Evolutionary conservation across 1,140 invertebrate species (phyloP).

Genomic region (Vanessa atalanta): DNA sequence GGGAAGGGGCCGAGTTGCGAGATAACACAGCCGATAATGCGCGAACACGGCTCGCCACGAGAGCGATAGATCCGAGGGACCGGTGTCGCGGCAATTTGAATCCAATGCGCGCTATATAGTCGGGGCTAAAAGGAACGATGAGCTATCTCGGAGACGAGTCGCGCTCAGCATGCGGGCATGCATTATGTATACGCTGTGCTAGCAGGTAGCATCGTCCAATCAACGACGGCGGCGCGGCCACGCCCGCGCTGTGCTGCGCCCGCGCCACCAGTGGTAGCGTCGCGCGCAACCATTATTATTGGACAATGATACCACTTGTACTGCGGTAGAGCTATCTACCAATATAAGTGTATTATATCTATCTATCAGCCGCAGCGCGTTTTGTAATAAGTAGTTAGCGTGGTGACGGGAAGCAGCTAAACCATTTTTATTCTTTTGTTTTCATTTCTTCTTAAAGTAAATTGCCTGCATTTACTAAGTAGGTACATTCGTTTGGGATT

Average conservation of each 20-base stretch:
- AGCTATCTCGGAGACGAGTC: constrained; percentile 33
- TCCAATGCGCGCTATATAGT: constrained; percentile 21
- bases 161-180: constrained; percentile 29
- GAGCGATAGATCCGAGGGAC: not conserved
- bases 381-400: constrained; percentile 35
- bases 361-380: constrained; percentile 31
- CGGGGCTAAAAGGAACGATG: constrained; percentile 11
- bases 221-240: constrained; percentile 35
- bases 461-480: not conserved
- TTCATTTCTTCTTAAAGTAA: not conserved
- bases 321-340: constrained; percentile 23
- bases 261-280: constrained; percentile 10
- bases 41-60: constrained; percentile 7
- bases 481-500: too few relatives aligned
- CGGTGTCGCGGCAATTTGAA: constrained; percentile 20
- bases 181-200: constrained; percentile 24
- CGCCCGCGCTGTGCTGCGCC: constrained; percentile 33
- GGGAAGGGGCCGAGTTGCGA: constrained; percentile 12
- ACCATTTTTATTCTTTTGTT: constrained; percentile 22
- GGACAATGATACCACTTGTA: constrained; percentile 27
- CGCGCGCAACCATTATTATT: constrained; percentile 32
- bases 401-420: constrained; percentile 42
- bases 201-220: constrained; percentile 35
- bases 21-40: constrained; percentile 23
- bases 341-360: constrained; percentile 28